These are phyloP conservation scores for Sitobion miscanthi DNA, from an alignment of 1,140 invertebrate species.

Conservation along the genomic window DNA sequence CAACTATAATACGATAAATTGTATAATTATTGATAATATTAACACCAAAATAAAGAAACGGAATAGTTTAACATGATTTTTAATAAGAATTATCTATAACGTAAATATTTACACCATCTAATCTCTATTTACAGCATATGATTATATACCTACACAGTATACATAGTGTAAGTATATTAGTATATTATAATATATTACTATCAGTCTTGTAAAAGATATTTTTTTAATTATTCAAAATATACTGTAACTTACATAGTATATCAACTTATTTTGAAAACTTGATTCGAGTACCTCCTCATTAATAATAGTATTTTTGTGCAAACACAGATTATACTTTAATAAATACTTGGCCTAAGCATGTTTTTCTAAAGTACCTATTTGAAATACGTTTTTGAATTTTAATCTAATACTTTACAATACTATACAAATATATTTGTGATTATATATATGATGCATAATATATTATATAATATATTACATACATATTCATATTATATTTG, in stretches of 20 bases:
- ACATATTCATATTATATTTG: too few species aligned
- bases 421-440: too few species aligned
- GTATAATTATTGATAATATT: not conserved
- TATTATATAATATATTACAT: too few species aligned
- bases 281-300: too few species aligned
- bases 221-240: not conserved
- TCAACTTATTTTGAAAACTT: not conserved
- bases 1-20: not conserved
- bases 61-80: not conserved
- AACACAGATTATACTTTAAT: not conserved
- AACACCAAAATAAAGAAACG: not conserved
- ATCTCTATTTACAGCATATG: too few species aligned
- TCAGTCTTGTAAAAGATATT: not conserved
- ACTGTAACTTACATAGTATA: not conserved
- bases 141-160: too few species aligned
- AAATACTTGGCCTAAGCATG: not conserved
- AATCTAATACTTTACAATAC: too few species aligned
- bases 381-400: too few species aligned
- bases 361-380: too few species aligned
- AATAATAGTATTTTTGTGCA: not conserved
- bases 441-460: too few species aligned
- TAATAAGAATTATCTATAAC: not conserved
- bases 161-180: too few species aligned
- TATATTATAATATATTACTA: too few species aligned
- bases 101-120: not conserved